Percentiles rank a stretch among this genome's conserved stretches.
phyloP scores from a whole-genome alignment of 2,113 vertebrate genomes.

The Petrocephalus microphthalmus region DNA sequence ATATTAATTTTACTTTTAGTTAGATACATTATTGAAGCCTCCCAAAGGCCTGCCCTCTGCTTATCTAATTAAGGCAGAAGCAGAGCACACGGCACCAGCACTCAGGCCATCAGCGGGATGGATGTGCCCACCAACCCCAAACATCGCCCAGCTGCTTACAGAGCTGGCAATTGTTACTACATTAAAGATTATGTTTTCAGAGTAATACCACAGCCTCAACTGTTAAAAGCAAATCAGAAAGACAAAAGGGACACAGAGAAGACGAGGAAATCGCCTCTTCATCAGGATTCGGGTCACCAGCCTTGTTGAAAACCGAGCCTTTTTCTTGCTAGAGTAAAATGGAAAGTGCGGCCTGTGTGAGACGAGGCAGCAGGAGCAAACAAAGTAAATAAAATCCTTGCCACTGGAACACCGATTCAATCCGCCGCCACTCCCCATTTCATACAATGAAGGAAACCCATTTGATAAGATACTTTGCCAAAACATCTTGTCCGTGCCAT shows the following conservation, averaged over 20 bases:
- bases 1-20: slow-evolving; percentile 67
- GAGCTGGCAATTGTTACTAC: background rate
- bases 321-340: background rate
- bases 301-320: background rate
- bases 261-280: background rate
- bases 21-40: slow-evolving; percentile 61
- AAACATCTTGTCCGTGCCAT: slow-evolving; percentile 52
- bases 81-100: background rate
- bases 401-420: background rate
- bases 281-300: background rate
- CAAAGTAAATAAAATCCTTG: slow-evolving; percentile 18
- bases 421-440: slow-evolving; percentile 30
- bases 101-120: background rate
- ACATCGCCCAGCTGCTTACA: background rate
- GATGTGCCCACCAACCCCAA: background rate
- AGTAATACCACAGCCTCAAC: slow-evolving; percentile 7
- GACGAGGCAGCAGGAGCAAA: slow-evolving; percentile 36
- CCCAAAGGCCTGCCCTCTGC: background rate
- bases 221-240: slow-evolving; percentile 44
- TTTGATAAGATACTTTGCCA: slow-evolving; percentile 49
- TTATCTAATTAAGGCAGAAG: slow-evolving; percentile 23
- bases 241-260: background rate
- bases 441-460: slow-evolving; percentile 50
- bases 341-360: background rate
- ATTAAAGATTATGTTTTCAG: background rate